Base-by-base conservation (phyloP, 2,113 vertebrate species). In the Salvator merianae region DNA sequence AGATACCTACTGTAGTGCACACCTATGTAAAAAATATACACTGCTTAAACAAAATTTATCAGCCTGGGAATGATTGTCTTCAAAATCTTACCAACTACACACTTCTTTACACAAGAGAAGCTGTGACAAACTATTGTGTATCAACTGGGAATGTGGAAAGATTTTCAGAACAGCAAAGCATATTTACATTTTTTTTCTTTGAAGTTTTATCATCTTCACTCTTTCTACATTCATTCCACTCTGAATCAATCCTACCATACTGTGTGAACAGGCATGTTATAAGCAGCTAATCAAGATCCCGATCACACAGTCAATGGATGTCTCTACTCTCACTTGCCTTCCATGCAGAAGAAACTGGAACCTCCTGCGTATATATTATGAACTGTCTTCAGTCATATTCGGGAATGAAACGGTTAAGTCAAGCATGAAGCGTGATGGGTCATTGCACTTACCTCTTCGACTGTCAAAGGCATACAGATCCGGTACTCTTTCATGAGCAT, bases 401-500 rank as follows among this genome's bases (percentile, higher is more conserved):
- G 1, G 40, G 79, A 78, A 88, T 77, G 34, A 70, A 59, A 63
- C 66, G 28, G 0, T 14, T 5, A 75, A 78, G 36, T n/a, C 7
- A 43, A 0, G 86, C 24, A 40, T 5, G 24, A 2, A 40, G 2
- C 28, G 4, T 3, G 4, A 87, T 18, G 55, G 3, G 78, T 0
- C 38, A 79, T 20, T 28, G 76, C 85, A 94, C 98, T 97, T 96
- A 99, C 98, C 98, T 99, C 98, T 86, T 98, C 98, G 82, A 99
- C 98, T 66, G 98, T 98, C 91, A 99, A 96, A 50, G 98, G 98
- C 98, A 99, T 99, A 90, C 98, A 99, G 97, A 99, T 99, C 95
- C 98, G 96, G 93, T 98, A 99, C 97, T 99, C 98, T 96, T 99
- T 99, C 95, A 98, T 95, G 96, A 98, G 96, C 98, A 99, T 98